Evolutionary conservation across 2,888 invertebrate genomes (phyloP).

Genomic region (Hoplodrina ambigua): DNA sequence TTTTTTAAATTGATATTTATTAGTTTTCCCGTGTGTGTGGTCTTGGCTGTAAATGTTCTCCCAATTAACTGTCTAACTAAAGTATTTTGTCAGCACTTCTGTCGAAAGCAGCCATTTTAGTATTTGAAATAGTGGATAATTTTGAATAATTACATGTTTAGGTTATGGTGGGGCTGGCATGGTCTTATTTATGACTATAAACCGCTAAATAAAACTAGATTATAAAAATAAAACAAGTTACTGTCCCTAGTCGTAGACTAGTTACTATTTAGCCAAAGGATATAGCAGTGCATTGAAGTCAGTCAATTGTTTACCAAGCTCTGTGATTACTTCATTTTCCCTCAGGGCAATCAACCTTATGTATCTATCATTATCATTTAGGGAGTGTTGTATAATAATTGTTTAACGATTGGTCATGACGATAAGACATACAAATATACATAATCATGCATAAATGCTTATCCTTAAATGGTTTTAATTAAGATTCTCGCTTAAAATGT

Average conservation of each 20-base stretch:
- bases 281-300: neutral
- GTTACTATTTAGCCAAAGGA: neutral
- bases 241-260: neutral
- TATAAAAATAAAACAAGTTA: neutral
- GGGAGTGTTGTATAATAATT: slow-evolving; percentile 19
- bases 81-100: too few species aligned
- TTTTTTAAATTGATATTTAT: slow-evolving; percentile 31
- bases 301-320: slow-evolving; percentile 1
- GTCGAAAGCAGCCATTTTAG: too few species aligned
- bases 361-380: neutral
- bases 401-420: slow-evolving; percentile 18
- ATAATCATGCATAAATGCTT: neutral
- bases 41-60: slow-evolving; percentile 7
- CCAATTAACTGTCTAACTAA: too few species aligned
- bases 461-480: slow-evolving; percentile 27
- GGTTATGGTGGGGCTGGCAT: too few species aligned
- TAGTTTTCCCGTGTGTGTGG: slow-evolving; percentile 35
- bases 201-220: too few species aligned
- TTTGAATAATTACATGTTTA: too few species aligned
- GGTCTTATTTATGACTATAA: too few species aligned
- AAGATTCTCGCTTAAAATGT: neutral
- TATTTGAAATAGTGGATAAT: too few species aligned
- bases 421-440: neutral
- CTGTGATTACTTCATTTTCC: slow-evolving; percentile 23
- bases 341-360: slow-evolving; percentile 2